Percentiles rank a stretch among this genome's conserved stretches.
Evolutionary conservation across 92 coral and sea anemone species (phyloP).

Genomic region (Micromussa lordhowensis): DNA sequence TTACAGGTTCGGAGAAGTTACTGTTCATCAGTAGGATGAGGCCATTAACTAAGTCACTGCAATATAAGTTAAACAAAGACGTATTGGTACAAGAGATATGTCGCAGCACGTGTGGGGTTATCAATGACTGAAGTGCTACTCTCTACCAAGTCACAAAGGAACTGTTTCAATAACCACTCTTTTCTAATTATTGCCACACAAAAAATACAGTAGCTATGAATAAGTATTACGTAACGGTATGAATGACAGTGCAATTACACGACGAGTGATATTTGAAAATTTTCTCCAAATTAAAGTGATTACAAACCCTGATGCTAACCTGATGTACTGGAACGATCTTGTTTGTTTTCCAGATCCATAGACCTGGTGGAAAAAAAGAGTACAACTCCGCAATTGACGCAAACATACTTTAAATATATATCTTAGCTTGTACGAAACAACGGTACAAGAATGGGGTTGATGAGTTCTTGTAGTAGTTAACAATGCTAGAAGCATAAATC

Average conservation of each 20-base stretch:
- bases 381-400: background rate
- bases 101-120: background rate
- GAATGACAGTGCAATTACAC: too few species aligned
- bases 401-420: background rate
- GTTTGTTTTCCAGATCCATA: slow-evolving; percentile 95
- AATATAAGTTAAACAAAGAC: slow-evolving; percentile 9
- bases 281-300: too few species aligned
- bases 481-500: too few species aligned
- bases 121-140: background rate
- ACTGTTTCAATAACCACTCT: background rate
- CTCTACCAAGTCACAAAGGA: background rate
- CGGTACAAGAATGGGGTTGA: too few species aligned
- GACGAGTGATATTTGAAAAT: background rate
- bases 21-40: slow-evolving; percentile 92
- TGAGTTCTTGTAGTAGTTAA: too few species aligned
- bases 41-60: slow-evolving; percentile 94
- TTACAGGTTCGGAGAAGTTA: slow-evolving; percentile 90
- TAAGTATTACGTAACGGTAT: too few species aligned
- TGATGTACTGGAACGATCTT: slow-evolving; percentile 96
- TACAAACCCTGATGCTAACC: slow-evolving; percentile 47
- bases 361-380: slow-evolving; percentile 55
- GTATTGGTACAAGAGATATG: background rate
- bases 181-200: too few species aligned
- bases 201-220: too few species aligned
- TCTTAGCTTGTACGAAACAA: too few species aligned